phyloP scores from a whole-genome alignment of 1,140 invertebrate species.

The Carposina sasakii region DNA sequence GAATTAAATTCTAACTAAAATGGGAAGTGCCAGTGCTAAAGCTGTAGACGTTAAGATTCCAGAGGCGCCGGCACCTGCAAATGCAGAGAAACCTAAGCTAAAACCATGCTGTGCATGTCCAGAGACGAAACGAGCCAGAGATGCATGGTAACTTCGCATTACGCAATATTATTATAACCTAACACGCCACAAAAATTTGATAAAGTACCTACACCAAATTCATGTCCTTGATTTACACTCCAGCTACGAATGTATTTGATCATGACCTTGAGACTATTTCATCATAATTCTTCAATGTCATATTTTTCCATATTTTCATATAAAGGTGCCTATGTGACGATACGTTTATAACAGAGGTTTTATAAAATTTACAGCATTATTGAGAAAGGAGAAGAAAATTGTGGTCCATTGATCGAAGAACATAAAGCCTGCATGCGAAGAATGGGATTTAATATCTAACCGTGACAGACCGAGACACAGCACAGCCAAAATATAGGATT shows the following conservation, averaged over 20 bases:
- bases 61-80: slow-evolving; percentile 36
- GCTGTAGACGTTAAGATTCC: slow-evolving; percentile 45
- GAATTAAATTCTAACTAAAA: slow-evolving; percentile 6
- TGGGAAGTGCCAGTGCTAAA: slow-evolving; percentile 56
- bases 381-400: slow-evolving; percentile 94
- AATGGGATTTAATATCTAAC: slow-evolving; percentile 95
- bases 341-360: too few relatives aligned
- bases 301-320: too few relatives aligned
- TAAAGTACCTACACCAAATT: too few relatives aligned
- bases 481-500: too few relatives aligned
- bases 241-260: too few relatives aligned
- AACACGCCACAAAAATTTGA: too few relatives aligned
- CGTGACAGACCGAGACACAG: too few relatives aligned
- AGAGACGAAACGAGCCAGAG: slow-evolving; percentile 93
- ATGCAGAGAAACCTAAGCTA: slow-evolving; percentile 77
- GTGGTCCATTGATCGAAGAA: slow-evolving; percentile 91
- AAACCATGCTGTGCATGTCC: slow-evolving; percentile 99
- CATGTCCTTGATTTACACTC: too few relatives aligned
- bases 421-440: slow-evolving; percentile 97
- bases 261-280: too few relatives aligned
- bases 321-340: too few relatives aligned
- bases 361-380: slow-evolving; percentile 92
- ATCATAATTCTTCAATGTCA: too few relatives aligned
- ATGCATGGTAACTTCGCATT: slow-evolving; percentile 90
- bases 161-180: slow-evolving; percentile 36